Percentiles rank a stretch among this genome's conserved stretches.
Evolutionary conservation across 2,113 vertebrate species (phyloP).

Genomic region (Willisornis vidua): DNA sequence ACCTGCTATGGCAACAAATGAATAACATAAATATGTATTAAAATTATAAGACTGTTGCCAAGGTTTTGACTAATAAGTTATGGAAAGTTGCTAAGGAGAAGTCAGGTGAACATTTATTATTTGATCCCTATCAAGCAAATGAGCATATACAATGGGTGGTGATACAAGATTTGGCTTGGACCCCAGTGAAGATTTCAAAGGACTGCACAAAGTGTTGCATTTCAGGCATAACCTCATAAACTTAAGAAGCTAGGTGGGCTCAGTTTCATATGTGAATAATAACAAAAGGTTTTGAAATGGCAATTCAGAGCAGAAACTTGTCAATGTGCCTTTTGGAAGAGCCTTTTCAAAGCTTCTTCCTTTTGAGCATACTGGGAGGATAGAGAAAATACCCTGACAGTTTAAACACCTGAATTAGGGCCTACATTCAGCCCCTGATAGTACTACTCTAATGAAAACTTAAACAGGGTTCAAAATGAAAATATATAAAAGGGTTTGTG

Average conservation of each 20-base stretch:
- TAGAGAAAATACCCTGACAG: neutral
- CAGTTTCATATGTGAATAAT: neutral
- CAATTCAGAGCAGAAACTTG: neutral
- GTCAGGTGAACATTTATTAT: conserved; percentile 66
- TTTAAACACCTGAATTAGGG: neutral
- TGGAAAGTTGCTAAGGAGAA: conserved; percentile 69
- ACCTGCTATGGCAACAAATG: conserved; percentile 61
- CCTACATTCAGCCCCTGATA: neutral
- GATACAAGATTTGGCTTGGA: neutral
- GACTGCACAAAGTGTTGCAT: neutral
- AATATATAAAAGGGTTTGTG: neutral
- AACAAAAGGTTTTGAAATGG: neutral
- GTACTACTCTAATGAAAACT: neutral
- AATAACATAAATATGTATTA: conserved; percentile 63
- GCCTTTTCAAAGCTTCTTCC: neutral
- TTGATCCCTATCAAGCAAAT: conserved; percentile 47
- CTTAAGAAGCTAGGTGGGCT: neutral
- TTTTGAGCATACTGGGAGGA: neutral
- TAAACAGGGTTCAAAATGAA: neutral
- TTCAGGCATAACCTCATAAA: neutral
- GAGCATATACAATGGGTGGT: neutral
- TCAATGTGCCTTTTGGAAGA: neutral
- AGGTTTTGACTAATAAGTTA: conserved; percentile 45
- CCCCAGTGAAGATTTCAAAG: conserved; percentile 1
- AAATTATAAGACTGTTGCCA: conserved; percentile 52